phyloP scores from a whole-genome alignment of 2,113 vertebrate genomes.

The Calidris pugnax region DNA sequence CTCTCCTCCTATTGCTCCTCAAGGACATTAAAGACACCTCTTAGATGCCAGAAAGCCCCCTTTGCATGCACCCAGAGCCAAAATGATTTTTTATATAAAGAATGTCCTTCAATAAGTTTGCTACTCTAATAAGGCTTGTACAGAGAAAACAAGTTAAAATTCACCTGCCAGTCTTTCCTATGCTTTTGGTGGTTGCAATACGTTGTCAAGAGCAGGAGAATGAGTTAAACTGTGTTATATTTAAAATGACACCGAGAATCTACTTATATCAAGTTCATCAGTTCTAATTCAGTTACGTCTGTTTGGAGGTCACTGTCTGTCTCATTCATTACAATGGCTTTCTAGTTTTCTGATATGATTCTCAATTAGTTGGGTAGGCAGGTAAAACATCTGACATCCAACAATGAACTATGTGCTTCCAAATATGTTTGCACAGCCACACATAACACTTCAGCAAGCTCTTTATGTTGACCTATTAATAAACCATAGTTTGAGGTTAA shows the following conservation, averaged over 20 bases:
- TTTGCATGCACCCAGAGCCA: not conserved
- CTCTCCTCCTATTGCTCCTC: not conserved
- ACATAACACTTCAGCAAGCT: not conserved
- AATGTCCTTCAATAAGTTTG: not conserved
- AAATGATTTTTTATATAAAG: not conserved
- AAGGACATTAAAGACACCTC: not conserved
- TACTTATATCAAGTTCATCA: slow-evolving; percentile 57
- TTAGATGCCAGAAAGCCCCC: not conserved
- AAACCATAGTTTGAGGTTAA: slow-evolving; percentile 30
- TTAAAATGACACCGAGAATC: slow-evolving; percentile 60
- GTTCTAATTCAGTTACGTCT: slow-evolving; percentile 62
- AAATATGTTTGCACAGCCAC: slow-evolving; percentile 8
- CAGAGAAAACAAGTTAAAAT: not conserved
- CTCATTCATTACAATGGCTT: slow-evolving; percentile 57
- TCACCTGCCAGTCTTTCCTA: not conserved
- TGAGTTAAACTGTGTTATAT: slow-evolving; percentile 38
- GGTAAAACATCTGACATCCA: slow-evolving; percentile 15
- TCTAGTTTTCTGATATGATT: slow-evolving; percentile 46
- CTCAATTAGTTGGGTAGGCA: slow-evolving; percentile 53
- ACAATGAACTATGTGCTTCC: slow-evolving; percentile 7
- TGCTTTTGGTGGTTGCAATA: slow-evolving; percentile 6
- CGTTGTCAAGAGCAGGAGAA: not conserved
- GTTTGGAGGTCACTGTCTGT: slow-evolving; percentile 31
- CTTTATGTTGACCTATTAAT: slow-evolving; percentile 41
- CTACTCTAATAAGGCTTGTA: not conserved